Conservation (phyloP, 2,797 vertebrate genomes). For the Chelidonichthys spinosus region DNA sequence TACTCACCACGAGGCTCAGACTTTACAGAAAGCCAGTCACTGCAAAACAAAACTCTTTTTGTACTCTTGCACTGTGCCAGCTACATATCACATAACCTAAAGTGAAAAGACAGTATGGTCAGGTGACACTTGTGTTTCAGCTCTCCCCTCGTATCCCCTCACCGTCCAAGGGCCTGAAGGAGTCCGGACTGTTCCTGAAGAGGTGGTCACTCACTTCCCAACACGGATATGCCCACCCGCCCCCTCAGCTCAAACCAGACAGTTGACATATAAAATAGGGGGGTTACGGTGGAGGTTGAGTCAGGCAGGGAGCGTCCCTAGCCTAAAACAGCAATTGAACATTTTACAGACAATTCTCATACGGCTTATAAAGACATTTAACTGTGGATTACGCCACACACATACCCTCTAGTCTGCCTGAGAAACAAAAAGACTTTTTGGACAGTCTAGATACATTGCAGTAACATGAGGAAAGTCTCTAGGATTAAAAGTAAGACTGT, state of each 20-base stretch:
- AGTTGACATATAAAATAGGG: conserved; percentile 90
- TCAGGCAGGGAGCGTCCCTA: conserved; percentile 92
- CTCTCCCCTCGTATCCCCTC: conserved; percentile 88
- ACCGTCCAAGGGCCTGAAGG: conserved; percentile 96
- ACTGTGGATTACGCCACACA: conserved; percentile 89
- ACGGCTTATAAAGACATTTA: conserved; percentile 87
- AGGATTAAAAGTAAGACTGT: conserved; percentile 80
- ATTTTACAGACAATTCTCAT: conserved; percentile 89
- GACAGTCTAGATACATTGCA: conserved; percentile 83
- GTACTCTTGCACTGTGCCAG: conserved; percentile 91
- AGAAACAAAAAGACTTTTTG: conserved; percentile 88
- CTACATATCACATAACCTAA: conserved; percentile 94
- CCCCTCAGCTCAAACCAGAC: conserved; percentile 88
- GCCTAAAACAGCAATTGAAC: conserved; percentile 94
- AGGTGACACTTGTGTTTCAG: conserved; percentile 99
- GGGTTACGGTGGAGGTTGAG: conserved; percentile 93
- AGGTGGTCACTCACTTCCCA: conserved; percentile 92
- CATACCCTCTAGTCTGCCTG: conserved; percentile 91
- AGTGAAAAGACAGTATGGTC: conserved; percentile 90
- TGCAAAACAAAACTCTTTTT: conserved; percentile 89
- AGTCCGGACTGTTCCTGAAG: conserved; percentile 98
- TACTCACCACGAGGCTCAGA: conserved; percentile 99
- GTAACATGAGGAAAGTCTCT: conserved; percentile 77
- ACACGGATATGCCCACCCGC: conserved; percentile 84
- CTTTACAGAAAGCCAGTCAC: conserved; percentile 93